These are phyloP conservation scores for Gymnoscopelus microlampas DNA, from an alignment of 2,797 vertebrate genomes.

Conservation along the genomic window DNA sequence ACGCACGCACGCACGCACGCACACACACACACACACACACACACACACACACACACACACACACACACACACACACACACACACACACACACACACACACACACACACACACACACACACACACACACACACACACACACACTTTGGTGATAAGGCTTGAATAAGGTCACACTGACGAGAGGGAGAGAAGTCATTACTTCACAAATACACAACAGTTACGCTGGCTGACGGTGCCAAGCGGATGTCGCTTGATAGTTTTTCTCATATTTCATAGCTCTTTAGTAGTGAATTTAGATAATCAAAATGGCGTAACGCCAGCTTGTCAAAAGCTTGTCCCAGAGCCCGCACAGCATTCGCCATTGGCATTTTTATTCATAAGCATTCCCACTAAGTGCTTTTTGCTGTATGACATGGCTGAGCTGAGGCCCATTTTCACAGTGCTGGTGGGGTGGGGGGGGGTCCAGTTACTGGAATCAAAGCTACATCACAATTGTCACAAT, in stretches of 20 bases:
- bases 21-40: too few species aligned
- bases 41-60: too few species aligned
- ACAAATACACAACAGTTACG: constrained; percentile 69
- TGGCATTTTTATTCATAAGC: constrained; percentile 70
- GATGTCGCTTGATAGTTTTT: constrained; percentile 57
- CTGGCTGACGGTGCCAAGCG: constrained; percentile 53
- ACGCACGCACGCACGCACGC: too few species aligned
- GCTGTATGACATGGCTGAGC: constrained; percentile 71
- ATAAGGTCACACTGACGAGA: constrained; percentile 63
- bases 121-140: too few species aligned
- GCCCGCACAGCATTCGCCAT: constrained; percentile 43
- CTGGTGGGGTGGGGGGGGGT: constrained; percentile 36
- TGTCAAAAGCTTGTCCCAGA: constrained; percentile 66
- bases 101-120: too few species aligned
- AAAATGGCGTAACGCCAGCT: constrained; percentile 73
- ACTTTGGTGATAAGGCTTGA: constrained; percentile 38
- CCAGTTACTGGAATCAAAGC: constrained; percentile 77
- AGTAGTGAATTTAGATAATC: constrained; percentile 75
- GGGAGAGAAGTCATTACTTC: constrained; percentile 62
- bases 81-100: too few species aligned
- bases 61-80: too few species aligned
- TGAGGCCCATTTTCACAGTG: constrained; percentile 66
- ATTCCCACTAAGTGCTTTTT: constrained; percentile 79
- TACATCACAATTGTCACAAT: constrained; percentile 74
- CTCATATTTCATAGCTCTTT: constrained; percentile 73